Percentiles rank a stretch among this genome's conserved stretches.
Evolutionary conservation across 1,140 invertebrate species (phyloP).

Genomic region (Listronotus bonariensis): DNA sequence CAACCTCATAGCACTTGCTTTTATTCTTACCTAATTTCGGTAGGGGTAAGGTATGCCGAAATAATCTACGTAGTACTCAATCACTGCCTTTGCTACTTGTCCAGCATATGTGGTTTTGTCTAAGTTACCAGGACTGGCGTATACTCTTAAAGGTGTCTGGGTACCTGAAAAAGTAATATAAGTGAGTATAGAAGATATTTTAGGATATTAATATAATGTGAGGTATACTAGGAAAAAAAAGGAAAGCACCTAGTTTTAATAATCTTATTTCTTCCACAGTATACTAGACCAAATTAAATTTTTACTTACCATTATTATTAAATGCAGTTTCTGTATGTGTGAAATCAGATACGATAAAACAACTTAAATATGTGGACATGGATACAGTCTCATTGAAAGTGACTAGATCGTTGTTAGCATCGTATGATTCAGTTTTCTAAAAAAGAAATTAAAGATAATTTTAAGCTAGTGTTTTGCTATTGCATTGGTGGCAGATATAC

Average conservation of each 20-base stretch:
- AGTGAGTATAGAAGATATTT: too few relatives aligned
- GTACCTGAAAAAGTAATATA: conserved; percentile 37
- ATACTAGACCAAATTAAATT: too few relatives aligned
- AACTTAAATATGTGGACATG: conserved; percentile 92
- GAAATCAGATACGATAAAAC: conserved; percentile 92
- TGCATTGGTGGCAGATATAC: too few relatives aligned
- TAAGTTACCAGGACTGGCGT: conserved; percentile 72
- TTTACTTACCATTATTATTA: conserved; percentile 58
- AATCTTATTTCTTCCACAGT: too few relatives aligned
- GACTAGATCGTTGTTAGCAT: conserved; percentile 34
- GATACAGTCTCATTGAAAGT: conserved; percentile 80
- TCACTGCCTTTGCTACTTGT: conserved; percentile 74
- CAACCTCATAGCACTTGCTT: too few relatives aligned
- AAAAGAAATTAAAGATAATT: conserved; percentile 11
- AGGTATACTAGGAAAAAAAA: too few relatives aligned
- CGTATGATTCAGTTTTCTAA: conserved; percentile 33
- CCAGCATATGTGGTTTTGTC: conserved; percentile 81
- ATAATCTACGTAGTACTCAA: conserved; percentile 86
- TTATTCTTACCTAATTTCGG: conserved; percentile 76
- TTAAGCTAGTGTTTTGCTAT: too few relatives aligned
- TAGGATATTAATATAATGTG: too few relatives aligned
- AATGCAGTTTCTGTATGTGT: conserved; percentile 61
- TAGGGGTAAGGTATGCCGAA: conserved; percentile 85
- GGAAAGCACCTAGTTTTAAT: too few relatives aligned
- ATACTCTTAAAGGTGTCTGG: conserved; percentile 70